Evolutionary conservation across 2,797 vertebrate genomes (phyloP), one percentile per base, ranked within the genome.

Genomic region (Geotrypetes seraphini): DNA sequence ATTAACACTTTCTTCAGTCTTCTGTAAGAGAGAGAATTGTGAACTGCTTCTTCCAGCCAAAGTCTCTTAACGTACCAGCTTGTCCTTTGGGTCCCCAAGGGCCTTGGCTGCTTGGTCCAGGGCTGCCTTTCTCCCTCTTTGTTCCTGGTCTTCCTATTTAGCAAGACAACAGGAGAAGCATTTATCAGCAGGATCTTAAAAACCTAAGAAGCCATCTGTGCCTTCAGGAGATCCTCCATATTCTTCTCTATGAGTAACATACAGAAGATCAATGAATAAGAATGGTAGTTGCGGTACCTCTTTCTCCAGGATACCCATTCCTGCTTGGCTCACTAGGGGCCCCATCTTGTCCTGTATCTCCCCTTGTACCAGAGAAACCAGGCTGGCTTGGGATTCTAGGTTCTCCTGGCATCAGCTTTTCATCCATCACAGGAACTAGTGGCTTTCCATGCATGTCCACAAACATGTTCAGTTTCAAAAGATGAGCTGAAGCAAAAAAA

Each of bases 221-320:
- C n/a, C n/a, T n/a, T n/a, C n/a, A n/a, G n/a, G n/a, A n/a, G n/a
- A n/a, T n/a, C n/a, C n/a, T n/a, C n/a, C n/a, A n/a, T n/a, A n/a
- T n/a, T n/a, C n/a, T n/a, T n/a, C n/a, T n/a, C n/a, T n/a, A n/a
- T n/a, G n/a, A n/a, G n/a, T n/a, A n/a, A n/a, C n/a, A n/a, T n/a
- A n/a, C n/a, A n/a, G n/a, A n/a, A n/a, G n/a, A n/a, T n/a, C n/a
- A n/a, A n/a, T n/a, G n/a, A n/a, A n/a, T n/a, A n/a, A 5, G n/a
- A n/a, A n/a, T n/a, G n/a, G n/a, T n/a, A n/a, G n/a, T n/a, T n/a
- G 19, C 12, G 25, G 13, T 63, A 80, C 81, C 79, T 78, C 50
- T 56, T 34, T 77, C 57, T 33, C 67, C 66, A 4, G 62, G 66
- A 22, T 43, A 73, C 5, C 72, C 71, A 20, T 67, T 59, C 17